Percentiles rank a stretch among this genome's conserved stretches.
phyloP scores from a whole-genome alignment of 1,140 invertebrate species.

The Cyphomyrmex costatus region DNA sequence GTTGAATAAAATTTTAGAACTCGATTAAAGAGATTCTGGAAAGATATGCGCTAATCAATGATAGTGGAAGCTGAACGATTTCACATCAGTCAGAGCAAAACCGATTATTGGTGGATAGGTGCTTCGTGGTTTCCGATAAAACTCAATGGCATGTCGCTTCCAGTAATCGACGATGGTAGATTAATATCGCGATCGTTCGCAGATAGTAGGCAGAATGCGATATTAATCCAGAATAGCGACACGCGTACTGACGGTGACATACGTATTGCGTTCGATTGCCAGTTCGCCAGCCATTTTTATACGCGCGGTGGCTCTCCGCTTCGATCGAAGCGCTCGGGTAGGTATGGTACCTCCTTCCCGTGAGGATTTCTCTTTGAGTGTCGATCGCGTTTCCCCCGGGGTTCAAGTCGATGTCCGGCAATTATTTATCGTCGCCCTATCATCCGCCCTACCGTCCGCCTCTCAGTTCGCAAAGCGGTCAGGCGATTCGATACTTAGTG shows the following conservation, averaged over 20 bases:
- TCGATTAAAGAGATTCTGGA: slow-evolving; percentile 12
- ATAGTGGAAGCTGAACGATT: slow-evolving; percentile 22
- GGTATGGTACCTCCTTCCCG: slow-evolving; percentile 29
- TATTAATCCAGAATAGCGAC: slow-evolving; percentile 59
- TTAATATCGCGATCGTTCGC: slow-evolving; percentile 53
- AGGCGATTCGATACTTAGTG: slow-evolving; percentile 35
- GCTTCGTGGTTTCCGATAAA: slow-evolving; percentile 59
- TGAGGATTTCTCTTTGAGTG: slow-evolving; percentile 56
- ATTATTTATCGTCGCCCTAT: slow-evolving; percentile 61
- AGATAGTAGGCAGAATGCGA: slow-evolving; percentile 48
- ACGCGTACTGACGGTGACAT: slow-evolving; percentile 51
- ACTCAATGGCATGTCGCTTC: slow-evolving; percentile 55
- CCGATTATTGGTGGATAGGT: slow-evolving; percentile 60
- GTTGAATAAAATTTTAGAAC: neutral
- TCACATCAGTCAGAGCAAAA: slow-evolving; percentile 31
- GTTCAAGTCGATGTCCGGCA: slow-evolving; percentile 56
- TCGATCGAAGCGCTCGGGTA: slow-evolving; percentile 34
- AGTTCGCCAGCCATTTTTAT: slow-evolving; percentile 50
- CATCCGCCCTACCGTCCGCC: slow-evolving; percentile 50
- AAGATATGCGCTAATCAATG: slow-evolving; percentile 26
- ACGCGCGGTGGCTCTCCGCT: slow-evolving; percentile 34
- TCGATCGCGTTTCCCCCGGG: slow-evolving; percentile 62
- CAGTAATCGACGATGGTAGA: slow-evolving; percentile 57
- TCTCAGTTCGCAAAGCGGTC: slow-evolving; percentile 35
- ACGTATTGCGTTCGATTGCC: slow-evolving; percentile 58